Conservation (phyloP, 2,888 invertebrate species). For the Euplexia lucipara region DNA sequence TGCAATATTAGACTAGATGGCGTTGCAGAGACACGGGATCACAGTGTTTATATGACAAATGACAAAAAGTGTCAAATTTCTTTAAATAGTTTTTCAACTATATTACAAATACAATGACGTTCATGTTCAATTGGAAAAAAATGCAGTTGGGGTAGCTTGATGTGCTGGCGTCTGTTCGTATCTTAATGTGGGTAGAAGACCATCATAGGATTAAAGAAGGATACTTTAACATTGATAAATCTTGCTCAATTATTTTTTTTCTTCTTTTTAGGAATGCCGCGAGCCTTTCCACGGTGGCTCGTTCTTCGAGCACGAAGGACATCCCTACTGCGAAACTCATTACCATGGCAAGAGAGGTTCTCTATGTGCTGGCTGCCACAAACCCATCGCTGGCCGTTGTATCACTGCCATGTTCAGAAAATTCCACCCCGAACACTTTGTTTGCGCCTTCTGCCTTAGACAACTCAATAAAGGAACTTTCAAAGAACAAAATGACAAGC, state of each 20-base stretch:
- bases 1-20: too few species aligned
- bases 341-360: slow-evolving; percentile 99
- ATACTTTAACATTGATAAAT: too few species aligned
- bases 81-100: not conserved
- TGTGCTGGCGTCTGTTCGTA: too few species aligned
- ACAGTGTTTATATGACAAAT: too few species aligned
- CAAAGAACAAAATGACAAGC: slow-evolving; percentile 99
- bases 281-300: slow-evolving; percentile 99
- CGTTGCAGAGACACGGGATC: too few species aligned
- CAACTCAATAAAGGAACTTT: slow-evolving; percentile 99
- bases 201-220: too few species aligned
- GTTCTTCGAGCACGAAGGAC: slow-evolving; percentile 99
- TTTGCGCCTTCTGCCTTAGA: slow-evolving; percentile 99
- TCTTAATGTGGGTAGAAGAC: too few species aligned
- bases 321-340: slow-evolving; percentile 99
- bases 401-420: slow-evolving; percentile 99
- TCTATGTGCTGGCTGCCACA: slow-evolving; percentile 99
- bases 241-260: not conserved
- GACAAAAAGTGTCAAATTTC: too few species aligned
- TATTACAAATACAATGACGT: too few species aligned
- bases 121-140: too few species aligned
- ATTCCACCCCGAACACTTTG: slow-evolving; percentile 99
- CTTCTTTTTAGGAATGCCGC: slow-evolving; percentile 96
- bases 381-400: slow-evolving; percentile 99
- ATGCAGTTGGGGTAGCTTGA: too few species aligned